phyloP scores from a whole-genome alignment of 2,113 vertebrate species.

The Felis chaus region DNA sequence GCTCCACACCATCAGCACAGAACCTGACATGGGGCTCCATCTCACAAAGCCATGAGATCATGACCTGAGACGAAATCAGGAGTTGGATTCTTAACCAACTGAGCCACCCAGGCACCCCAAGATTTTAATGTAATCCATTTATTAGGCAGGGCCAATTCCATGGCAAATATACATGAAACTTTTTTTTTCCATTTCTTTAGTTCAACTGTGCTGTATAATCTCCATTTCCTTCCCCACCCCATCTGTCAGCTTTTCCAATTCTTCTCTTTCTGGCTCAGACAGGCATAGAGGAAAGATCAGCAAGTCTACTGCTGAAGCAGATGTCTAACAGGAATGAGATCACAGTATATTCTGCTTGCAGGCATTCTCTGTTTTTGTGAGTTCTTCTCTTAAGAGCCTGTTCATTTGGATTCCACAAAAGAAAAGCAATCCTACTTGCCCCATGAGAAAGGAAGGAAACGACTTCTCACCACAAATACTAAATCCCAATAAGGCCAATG shows the following conservation, averaged over 20 bases:
- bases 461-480: neutral
- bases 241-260: neutral
- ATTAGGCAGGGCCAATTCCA: neutral
- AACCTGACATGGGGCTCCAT: too few relatives aligned
- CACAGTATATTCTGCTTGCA: neutral
- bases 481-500: neutral
- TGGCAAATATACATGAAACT: neutral
- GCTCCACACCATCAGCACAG: too few relatives aligned
- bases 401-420: neutral
- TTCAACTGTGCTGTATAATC: neutral
- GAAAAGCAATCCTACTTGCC: neutral
- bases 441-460: neutral
- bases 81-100: too few relatives aligned
- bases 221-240: neutral
- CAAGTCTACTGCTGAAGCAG: neutral
- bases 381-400: neutral
- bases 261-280: neutral
- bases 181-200: neutral
- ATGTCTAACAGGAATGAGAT: neutral
- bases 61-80: too few relatives aligned
- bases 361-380: neutral
- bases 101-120: neutral
- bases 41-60: too few relatives aligned
- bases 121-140: neutral
- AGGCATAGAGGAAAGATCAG: neutral